Base-by-base conservation (phyloP, 2,797 vertebrate species). In the Salarias fasciatus region DNA sequence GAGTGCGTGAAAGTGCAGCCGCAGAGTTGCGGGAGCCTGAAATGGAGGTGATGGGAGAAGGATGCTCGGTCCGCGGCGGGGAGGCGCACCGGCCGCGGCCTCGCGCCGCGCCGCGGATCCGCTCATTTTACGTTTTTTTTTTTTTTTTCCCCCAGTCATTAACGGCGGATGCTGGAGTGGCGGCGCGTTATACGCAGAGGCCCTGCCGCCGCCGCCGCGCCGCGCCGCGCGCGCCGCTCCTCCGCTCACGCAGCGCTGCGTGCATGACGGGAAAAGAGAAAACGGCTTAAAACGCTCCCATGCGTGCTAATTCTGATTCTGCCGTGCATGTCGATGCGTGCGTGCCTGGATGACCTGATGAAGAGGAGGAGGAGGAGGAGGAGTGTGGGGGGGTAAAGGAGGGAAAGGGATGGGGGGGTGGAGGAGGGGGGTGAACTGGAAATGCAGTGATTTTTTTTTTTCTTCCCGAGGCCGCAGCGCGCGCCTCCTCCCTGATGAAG, bases 171-270 rank as follows among this genome's bases (percentile, higher is more conserved):
- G 1, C 56, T 2, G n/a, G 44, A 53, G 36, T 46, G 72, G 52
- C 67, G 59, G 62, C 52, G 53, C 8, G 65, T 60, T 53, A 61
- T 71, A 69, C 80, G 82, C 81, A 80, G 77, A 84, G 86, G 80
- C 82, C 78, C 38, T 29, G 63, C 51, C 29, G 33, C 33, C 33
- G 33, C 30, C n/a, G 8, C 64, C 6, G 50, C 5, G 13, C 24
- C 24, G 18, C 54, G 4, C 11, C 9, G 31, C 40, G 10, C n/a
- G n/a, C n/a, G n/a, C n/a, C n/a, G n/a, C 42, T 13, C 1, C 18
- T 42, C 35, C 33, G 29, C 45, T 44, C 53, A 7, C 59, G 57
- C 69, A 29, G 57, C 61, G 49, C 67, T 5, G 66, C 76, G 40
- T 60, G 63, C 67, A 68, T 65, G 70, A 65, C 58, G 68, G 69